Percentiles rank a stretch among this genome's conserved stretches.
Conservation (phyloP, 2,797 vertebrate species). For the Poeciliopsis gracilis region DNA sequence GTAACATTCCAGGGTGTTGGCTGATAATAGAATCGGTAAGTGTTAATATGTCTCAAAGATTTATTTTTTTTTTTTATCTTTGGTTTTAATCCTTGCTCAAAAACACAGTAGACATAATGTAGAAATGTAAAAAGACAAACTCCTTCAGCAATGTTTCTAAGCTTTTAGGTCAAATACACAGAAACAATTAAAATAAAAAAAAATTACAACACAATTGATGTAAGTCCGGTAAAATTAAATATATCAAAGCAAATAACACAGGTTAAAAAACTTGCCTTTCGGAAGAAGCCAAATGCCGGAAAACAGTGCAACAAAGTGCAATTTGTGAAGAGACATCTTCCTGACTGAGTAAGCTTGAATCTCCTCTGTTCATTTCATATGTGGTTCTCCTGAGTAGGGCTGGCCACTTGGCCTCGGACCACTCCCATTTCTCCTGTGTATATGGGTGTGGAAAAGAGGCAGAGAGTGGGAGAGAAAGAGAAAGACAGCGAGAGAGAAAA, state of each 20-base stretch:
- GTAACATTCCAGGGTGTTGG: conserved; percentile 51
- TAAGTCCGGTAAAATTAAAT: background rate
- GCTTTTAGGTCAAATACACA: background rate
- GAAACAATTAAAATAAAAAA: background rate
- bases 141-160: background rate
- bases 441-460: background rate
- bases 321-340: conserved; percentile 6
- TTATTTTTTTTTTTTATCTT: background rate
- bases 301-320: conserved; percentile 49
- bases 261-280: conserved; percentile 48
- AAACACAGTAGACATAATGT: background rate
- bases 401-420: background rate
- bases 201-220: background rate
- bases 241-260: background rate
- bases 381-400: background rate
- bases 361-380: background rate
- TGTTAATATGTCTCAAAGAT: background rate
- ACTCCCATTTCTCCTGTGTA: conserved; percentile 14
- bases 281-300: conserved; percentile 51
- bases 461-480: background rate
- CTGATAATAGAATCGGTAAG: conserved; percentile 30
- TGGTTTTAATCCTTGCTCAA: background rate
- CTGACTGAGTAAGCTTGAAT: rapidly evolving
- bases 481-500: background rate
- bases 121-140: background rate